A percentile compares a stretch with the other conserved stretches of the same genome.
Conservation (phyloP, 2,888 invertebrate genomes). For the Platycheirus rosarum region DNA sequence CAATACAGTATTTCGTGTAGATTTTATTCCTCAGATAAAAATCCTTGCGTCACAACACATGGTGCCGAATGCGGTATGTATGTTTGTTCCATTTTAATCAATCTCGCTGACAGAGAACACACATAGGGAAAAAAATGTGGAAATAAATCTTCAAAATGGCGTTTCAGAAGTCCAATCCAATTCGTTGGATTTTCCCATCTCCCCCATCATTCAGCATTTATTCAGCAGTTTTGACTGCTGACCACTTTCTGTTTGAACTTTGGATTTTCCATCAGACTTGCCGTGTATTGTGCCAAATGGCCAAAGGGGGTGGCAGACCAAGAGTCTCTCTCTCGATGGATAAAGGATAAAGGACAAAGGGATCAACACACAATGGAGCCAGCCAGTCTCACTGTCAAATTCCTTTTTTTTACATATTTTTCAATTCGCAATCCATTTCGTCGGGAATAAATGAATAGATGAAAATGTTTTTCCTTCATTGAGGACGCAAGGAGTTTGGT, state of each 20-base stretch:
- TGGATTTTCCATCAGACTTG: slow-evolving; percentile 73
- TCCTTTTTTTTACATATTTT: slow-evolving; percentile 73
- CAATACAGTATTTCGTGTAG: slow-evolving; percentile 42
- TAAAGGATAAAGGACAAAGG: slow-evolving; percentile 70
- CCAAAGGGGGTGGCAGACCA: slow-evolving; percentile 57
- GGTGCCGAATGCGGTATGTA: slow-evolving; percentile 9
- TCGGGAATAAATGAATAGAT: slow-evolving; percentile 37
- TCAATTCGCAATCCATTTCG: slow-evolving; percentile 70
- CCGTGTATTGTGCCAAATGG: slow-evolving; percentile 57
- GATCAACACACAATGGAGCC: slow-evolving; percentile 70
- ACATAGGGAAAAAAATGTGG: slow-evolving; percentile 11
- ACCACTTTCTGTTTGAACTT: slow-evolving; percentile 74
- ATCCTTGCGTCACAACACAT: slow-evolving; percentile 49
- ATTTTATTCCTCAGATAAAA: slow-evolving; percentile 59
- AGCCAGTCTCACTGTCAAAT: slow-evolving; percentile 68
- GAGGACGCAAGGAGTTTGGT: not conserved
- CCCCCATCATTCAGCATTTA: not conserved
- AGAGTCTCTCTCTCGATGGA: slow-evolving; percentile 45
- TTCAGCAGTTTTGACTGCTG: slow-evolving; percentile 50
- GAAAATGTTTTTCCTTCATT: not conserved
- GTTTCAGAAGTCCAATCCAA: slow-evolving; percentile 65
- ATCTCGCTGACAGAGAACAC: slow-evolving; percentile 34
- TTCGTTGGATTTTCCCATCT: slow-evolving; percentile 33
- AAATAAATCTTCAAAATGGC: slow-evolving; percentile 72
- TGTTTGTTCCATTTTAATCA: slow-evolving; percentile 67